Evolutionary conservation across 2,888 invertebrate species (phyloP).

Genomic region (Ichneumoninae sp.): DNA sequence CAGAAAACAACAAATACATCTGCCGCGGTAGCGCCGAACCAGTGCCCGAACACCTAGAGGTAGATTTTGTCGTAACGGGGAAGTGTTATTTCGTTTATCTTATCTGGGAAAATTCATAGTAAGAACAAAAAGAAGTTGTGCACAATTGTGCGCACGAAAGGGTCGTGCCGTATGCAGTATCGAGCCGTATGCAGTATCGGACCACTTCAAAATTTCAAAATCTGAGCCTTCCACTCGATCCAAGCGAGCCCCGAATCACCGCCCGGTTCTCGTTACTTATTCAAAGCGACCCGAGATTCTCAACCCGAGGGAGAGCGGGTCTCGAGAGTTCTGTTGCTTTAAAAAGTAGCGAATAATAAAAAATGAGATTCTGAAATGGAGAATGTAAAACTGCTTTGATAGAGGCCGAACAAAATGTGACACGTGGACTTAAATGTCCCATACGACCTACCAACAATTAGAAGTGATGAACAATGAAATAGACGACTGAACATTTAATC

Average conservation of each 20-base stretch:
- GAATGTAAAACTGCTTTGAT: no score
- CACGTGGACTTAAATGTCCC: no score
- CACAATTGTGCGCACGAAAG: no score
- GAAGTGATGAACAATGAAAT: no score
- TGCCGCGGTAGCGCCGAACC: background rate
- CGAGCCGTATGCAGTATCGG: no score
- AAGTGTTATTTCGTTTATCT: no score
- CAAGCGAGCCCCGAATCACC: conserved; percentile 38
- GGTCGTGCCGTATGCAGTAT: no score
- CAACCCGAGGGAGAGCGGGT: background rate
- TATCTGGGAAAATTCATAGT: background rate
- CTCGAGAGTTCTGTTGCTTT: background rate
- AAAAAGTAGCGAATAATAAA: background rate
- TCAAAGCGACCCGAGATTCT: conserved; percentile 47
- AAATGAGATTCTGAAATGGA: background rate
- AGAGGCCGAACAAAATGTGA: no score
- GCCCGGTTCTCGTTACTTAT: conserved; percentile 60
- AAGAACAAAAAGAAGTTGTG: background rate
- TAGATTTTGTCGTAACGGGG: background rate
- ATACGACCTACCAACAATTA: no score
- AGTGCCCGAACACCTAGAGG: background rate
- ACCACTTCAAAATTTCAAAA: conserved; percentile 1
- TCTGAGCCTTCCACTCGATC: conserved; percentile 41
- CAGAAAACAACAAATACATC: conserved; percentile 5
- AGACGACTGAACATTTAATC: no score